Evolutionary conservation across 2,888 invertebrate genomes (phyloP), one percentile per base, ranked within the genome.

Genomic region (Himalopsyche anomala): DNA sequence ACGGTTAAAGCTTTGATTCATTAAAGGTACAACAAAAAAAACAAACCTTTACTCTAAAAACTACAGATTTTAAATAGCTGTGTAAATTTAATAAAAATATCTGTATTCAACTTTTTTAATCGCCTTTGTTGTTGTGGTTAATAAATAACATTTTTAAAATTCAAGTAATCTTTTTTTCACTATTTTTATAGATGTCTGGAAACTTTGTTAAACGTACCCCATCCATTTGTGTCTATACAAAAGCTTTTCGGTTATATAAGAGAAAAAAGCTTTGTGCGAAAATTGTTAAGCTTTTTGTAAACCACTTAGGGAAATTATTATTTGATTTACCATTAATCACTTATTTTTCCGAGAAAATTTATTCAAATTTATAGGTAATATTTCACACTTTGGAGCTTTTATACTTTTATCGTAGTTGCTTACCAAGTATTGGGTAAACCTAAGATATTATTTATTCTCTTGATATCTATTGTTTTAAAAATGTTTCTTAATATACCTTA

Each of bases 311-410:
- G 62, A 62, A 62, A 62, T 62, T 62, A 62, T 62, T 62, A 62
- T 28, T 62, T 62, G 62, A 62, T 62, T 62, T 62, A 62, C 62
- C 62, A 62, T 62, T 62, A 62, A 62, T 62, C 62, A 62, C 62
- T 62, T 28, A 28, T 62, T 62, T 62, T 62, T 62, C n/a, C 19
- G 11, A 19, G 28, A n/a, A 19, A 11, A 19, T 51, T 51, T 51
- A 51, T 51, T 51, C 51, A 51, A 51, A 51, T 51, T 15, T 51
- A 51, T 51, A 51, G 15, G 51, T 51, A 51, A 51, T 51, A 51
- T 51, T 51, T 51, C 15, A 51, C 51, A 51, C 51, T 51, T 51
- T 15, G 15, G 15, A 15, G 51, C 51, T 8, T 51, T 51, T 51
- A 2, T 51, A 51, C 51, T 51, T 3, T 15, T 15, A 51, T 51